Conservation (phyloP, 2,888 invertebrate species). For the Asteroscopus sphinx region DNA sequence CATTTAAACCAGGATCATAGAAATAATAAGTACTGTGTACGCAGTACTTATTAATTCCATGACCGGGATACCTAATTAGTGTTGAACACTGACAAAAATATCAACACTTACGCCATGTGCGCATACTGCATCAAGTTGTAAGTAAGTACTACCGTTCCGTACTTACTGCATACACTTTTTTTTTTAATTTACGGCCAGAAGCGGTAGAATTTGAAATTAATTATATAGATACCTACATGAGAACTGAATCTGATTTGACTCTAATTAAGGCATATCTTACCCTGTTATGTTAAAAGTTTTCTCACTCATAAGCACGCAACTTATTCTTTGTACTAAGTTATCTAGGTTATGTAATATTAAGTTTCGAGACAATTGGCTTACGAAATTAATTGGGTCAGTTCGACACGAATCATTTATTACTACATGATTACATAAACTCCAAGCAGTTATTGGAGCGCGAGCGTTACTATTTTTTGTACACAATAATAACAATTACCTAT, state of each 20-base stretch:
- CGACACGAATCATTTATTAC: conserved; percentile 70
- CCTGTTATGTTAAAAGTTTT: conserved; percentile 36
- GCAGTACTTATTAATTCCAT: too few relatives aligned
- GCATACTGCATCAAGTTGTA: too few relatives aligned
- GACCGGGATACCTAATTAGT: too few relatives aligned
- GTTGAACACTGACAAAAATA: too few relatives aligned
- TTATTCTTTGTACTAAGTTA: conserved; percentile 36
- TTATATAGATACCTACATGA: too few relatives aligned
- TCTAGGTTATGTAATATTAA: conserved; percentile 60
- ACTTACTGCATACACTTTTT: too few relatives aligned
- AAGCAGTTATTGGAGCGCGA: conserved; percentile 66
- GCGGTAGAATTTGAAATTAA: too few relatives aligned
- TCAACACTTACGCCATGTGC: too few relatives aligned
- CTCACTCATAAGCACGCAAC: conserved; percentile 39
- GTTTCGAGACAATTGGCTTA: conserved; percentile 65
- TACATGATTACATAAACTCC: conserved; percentile 70
- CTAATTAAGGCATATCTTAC: conserved; percentile 32
- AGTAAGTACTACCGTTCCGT: background rate
- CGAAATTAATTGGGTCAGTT: conserved; percentile 70
- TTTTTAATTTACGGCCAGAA: too few relatives aligned
- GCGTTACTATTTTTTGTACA: conserved; percentile 60
- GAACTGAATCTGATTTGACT: conserved; percentile 7
- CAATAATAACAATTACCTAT: conserved; percentile 27
- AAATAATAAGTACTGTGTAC: too few relatives aligned
- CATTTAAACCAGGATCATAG: too few relatives aligned